These are phyloP conservation scores for Plecotus auritus DNA, from an alignment of 2,113 vertebrate species.

Conservation along the genomic window DNA sequence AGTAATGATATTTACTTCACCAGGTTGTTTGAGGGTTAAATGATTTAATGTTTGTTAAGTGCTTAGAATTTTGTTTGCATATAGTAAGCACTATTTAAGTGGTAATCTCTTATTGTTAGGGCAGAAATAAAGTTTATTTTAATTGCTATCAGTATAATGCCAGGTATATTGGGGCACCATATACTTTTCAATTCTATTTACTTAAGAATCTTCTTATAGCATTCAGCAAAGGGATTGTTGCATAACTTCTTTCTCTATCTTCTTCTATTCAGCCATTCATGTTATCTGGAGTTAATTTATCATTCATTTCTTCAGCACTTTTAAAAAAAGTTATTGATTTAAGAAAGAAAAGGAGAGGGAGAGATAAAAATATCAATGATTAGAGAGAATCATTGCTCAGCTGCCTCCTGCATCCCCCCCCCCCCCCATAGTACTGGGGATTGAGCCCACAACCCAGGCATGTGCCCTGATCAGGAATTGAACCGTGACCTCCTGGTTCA, in stretches of 20 bases:
- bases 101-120: neutral
- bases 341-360: no score
- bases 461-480: no score
- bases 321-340: no score
- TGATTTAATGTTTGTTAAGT: neutral
- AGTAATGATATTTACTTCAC: conserved; percentile 5
- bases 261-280: neutral
- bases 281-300: conserved; percentile 22
- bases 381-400: no score
- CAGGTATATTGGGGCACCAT: neutral
- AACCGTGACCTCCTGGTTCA: no score
- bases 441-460: no score
- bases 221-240: neutral
- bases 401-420: no score
- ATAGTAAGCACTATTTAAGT: neutral
- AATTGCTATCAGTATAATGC: neutral
- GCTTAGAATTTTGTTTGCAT: neutral
- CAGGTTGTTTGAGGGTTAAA: neutral
- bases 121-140: neutral
- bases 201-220: neutral
- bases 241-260: neutral
- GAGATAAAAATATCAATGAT: no score
- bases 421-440: no score
- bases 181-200: neutral
- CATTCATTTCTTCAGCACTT: neutral